Evolutionary conservation across 1,140 invertebrate species (phyloP).

Genomic region (Andrena cerasifolii): DNA sequence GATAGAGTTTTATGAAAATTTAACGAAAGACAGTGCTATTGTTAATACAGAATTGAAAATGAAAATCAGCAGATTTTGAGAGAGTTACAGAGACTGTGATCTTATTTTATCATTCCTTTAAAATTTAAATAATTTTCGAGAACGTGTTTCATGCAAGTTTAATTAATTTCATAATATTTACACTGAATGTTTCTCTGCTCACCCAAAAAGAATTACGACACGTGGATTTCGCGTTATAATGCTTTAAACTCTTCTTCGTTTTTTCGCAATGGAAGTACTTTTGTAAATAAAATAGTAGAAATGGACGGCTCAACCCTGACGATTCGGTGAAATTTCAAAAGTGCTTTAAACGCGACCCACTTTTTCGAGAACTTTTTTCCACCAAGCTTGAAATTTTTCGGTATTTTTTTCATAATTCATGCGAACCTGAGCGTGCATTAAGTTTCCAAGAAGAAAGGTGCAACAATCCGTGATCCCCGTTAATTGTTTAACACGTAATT

Average conservation of each 20-base stretch:
- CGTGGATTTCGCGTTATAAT: too few relatives aligned
- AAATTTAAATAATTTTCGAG: too few relatives aligned
- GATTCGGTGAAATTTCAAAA: constrained; percentile 3
- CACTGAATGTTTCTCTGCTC: not conserved
- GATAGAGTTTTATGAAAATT: too few relatives aligned
- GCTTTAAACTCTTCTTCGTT: constrained; percentile 4
- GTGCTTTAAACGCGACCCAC: not conserved
- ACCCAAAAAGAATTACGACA: not conserved
- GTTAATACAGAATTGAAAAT: too few relatives aligned
- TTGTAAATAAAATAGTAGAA: constrained; percentile 4
- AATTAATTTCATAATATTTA: not conserved
- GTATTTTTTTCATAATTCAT: not conserved
- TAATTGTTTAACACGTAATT: too few relatives aligned
- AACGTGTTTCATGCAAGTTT: too few relatives aligned
- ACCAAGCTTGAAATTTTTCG: not conserved
- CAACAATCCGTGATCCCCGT: too few relatives aligned
- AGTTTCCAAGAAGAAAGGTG: too few relatives aligned
- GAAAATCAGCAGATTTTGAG: too few relatives aligned
- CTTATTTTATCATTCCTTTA: too few relatives aligned
- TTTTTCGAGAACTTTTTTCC: constrained; percentile 6
- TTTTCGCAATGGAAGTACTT: not conserved
- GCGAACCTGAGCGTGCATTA: not conserved
- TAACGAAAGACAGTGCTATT: too few relatives aligned
- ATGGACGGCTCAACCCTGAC: constrained; percentile 3
- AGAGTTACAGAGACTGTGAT: too few relatives aligned